Evolutionary conservation across 2,797 vertebrate genomes (phyloP), one percentile per base, ranked within the genome.

Genomic region (Acipenser oxyrinchus): DNA sequence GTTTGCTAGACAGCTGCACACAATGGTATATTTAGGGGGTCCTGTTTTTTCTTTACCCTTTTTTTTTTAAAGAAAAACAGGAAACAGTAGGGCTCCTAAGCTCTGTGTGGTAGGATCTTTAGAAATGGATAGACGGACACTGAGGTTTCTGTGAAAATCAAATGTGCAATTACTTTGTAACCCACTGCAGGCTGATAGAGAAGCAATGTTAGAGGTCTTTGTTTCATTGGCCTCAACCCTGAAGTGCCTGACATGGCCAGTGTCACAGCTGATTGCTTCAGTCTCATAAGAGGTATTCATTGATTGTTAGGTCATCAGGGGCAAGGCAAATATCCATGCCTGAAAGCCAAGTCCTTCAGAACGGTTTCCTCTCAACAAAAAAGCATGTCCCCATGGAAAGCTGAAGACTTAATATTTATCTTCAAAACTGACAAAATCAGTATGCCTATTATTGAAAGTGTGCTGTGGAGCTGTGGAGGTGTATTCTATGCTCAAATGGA

Each of bases 131-230:
- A 49, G 51, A 61, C 61, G 62, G 6, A 5, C 50, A 57, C 49
- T 37, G 18, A 62, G 64, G 10, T 7, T 10, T 18, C n/a, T 53
- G 59, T 59, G 68, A 58, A 51, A 49, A 60, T 50, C 11, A 57
- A 60, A 59, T 58, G 55, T 51, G 49, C 60, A 60, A 18, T 62
- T 49, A 55, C 48, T 12, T 53, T 11, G 18, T 18, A 51, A 50
- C 64, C 68, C 37, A 7, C 10, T 11, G n/a, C n/a, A 66, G 51
- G 65, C 50, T 11, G 50, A 61, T 48, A 48, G n/a, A 53, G 63
- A 49, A n/a, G 62, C 10, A 10, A 10, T 6, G 60, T 60, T 51
- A 66, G 13, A 66, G 68, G 64, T 57, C 48, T 12, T 12, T 51
- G 10, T 49, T 9, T 4, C 15, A 4, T 15, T 50, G 51, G 18